phyloP scores from a whole-genome alignment of 1,140 invertebrate genomes.

The Cydia pomonella region DNA sequence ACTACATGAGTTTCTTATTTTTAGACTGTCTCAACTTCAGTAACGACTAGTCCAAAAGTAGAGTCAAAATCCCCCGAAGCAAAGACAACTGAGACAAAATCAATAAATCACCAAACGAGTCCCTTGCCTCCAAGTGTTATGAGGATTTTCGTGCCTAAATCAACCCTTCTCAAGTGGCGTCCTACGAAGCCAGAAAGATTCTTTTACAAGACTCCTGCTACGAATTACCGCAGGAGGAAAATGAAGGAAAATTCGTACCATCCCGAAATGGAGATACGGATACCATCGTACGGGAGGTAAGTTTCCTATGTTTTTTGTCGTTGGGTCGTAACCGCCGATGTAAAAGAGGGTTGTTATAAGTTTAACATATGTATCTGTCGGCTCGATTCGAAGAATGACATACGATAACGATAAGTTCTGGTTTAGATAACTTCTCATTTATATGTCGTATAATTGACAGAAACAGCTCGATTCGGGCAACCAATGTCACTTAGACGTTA shows the following conservation, averaged over 20 bases:
- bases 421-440: too few species aligned
- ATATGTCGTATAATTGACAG: too few species aligned
- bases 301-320: background rate
- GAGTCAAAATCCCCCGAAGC: background rate
- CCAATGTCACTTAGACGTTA: too few species aligned
- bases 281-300: background rate
- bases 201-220: background rate
- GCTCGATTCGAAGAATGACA: too few species aligned
- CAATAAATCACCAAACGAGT: background rate
- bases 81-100: background rate
- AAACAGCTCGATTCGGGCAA: too few species aligned
- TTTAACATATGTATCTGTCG: too few species aligned
- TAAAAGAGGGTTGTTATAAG: too few species aligned
- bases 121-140: background rate
- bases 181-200: background rate
- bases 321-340: background rate
- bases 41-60: background rate
- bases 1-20: background rate
- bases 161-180: background rate
- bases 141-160: background rate
- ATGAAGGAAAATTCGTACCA: background rate
- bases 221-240: background rate
- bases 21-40: background rate
- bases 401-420: too few species aligned
- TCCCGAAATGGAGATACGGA: constrained; percentile 4